These are phyloP conservation scores for Anguilla pacifica DNA, from an alignment of 2,797 vertebrate genomes.

Conservation along the genomic window DNA sequence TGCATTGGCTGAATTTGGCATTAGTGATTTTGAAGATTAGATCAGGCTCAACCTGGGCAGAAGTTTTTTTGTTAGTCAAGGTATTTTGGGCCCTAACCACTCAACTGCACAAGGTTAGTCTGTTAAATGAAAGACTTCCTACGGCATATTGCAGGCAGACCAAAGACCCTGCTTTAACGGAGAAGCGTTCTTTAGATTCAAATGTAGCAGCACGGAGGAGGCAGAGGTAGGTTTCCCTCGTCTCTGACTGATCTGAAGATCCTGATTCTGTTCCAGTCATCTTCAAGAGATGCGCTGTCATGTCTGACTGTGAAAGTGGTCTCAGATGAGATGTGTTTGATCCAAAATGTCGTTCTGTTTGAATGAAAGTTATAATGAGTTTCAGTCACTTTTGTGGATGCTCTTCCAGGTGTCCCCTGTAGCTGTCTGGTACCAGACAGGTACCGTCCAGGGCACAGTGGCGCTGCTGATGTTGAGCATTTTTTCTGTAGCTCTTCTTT, in stretches of 20 bases:
- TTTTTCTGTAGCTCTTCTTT: no score
- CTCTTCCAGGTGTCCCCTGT: no score
- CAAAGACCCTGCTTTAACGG: no score
- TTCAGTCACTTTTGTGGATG: no score
- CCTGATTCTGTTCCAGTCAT: not conserved
- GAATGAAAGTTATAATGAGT: no score
- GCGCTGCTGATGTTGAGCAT: no score
- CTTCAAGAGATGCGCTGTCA: not conserved
- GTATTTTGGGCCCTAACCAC: conserved; percentile 16
- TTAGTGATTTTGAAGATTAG: not conserved
- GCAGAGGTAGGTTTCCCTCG: not conserved
- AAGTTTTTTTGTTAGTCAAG: conserved; percentile 70
- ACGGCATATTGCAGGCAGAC: not conserved
- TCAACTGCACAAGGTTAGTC: not conserved
- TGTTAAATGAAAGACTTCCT: no score
- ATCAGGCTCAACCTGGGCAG: not conserved
- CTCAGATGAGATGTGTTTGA: not conserved
- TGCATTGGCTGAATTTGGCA: not conserved
- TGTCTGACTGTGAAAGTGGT: not conserved
- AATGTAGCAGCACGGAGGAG: not conserved
- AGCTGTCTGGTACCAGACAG: no score
- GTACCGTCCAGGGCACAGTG: no score
- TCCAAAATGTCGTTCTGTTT: no score
- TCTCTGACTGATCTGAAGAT: not conserved
- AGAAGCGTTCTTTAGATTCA: not conserved